These are phyloP conservation scores for Scaptomyza caliginosa DNA, from an alignment of 2,888 invertebrate genomes.

Conservation along the genomic window DNA sequence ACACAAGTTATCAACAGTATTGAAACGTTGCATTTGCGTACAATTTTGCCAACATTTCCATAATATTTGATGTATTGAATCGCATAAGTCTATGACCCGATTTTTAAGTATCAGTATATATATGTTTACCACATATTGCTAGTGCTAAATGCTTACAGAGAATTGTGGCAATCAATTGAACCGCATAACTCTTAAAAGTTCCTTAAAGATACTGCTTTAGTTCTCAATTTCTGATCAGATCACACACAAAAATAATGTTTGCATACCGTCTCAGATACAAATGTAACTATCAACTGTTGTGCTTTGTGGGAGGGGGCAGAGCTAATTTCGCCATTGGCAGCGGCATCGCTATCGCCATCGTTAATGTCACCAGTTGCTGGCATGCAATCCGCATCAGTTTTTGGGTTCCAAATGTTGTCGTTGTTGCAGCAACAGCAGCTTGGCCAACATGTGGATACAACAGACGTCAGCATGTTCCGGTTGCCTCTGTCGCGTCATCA, in stretches of 20 bases:
- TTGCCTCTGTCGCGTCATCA: constrained; percentile 17
- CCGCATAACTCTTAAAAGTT: too few relatives aligned
- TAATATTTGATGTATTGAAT: constrained; percentile 1
- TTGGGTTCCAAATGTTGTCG: constrained; percentile 20
- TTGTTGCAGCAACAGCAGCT: constrained; percentile 44
- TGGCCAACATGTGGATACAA: constrained; percentile 59
- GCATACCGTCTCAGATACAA: background rate
- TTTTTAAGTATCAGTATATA: background rate
- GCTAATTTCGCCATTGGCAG: constrained; percentile 42
- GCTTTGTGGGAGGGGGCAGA: background rate
- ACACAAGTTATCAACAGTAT: constrained; percentile 18
- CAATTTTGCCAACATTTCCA: constrained; percentile 14
- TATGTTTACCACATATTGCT: background rate
- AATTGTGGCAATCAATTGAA: background rate
- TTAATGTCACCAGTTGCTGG: constrained; percentile 52
- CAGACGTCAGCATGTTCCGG: constrained; percentile 52
- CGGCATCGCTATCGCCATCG: constrained; percentile 32
- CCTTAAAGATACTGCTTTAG: background rate
- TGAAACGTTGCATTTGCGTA: constrained; percentile 12
- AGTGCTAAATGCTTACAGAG: too few relatives aligned
- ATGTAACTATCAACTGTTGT: background rate
- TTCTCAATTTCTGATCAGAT: background rate
- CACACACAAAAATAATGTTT: background rate
- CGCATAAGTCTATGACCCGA: background rate
- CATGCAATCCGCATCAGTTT: constrained; percentile 49